A percentile compares a stretch with the other conserved stretches of the same genome.
Conservation (phyloP, 2,113 vertebrate species). For the Peromyscus polionotus region DNA sequence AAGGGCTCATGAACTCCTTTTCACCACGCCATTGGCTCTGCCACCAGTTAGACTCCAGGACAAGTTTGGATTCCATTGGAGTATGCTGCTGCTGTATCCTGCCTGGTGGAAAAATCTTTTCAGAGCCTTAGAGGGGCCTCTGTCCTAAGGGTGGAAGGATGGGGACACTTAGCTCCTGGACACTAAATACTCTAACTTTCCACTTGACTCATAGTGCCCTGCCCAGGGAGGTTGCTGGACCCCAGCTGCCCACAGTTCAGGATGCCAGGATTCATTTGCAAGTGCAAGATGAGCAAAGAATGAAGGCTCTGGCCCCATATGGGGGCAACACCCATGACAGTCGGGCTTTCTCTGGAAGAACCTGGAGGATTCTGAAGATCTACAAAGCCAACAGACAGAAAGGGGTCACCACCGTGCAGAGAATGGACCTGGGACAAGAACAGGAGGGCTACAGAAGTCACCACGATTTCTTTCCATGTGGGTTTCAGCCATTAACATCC, state of each 20-base stretch:
- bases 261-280: slow-evolving; percentile 57
- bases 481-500: not conserved
- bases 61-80: not conserved
- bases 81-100: rapidly evolving
- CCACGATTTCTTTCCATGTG: not conserved
- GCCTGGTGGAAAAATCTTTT: slow-evolving; percentile 35
- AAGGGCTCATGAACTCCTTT: not conserved
- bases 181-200: slow-evolving; percentile 63
- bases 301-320: not conserved
- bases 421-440: not conserved
- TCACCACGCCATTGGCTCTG: not conserved
- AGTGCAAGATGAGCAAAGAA: not conserved
- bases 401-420: not conserved
- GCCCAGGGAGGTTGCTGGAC: slow-evolving; percentile 37
- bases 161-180: slow-evolving; percentile 36
- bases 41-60: not conserved
- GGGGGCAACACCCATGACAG: not conserved
- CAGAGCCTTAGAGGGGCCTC: slow-evolving; percentile 24
- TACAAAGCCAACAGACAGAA: not conserved
- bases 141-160: not conserved
- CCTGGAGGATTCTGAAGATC: not conserved
- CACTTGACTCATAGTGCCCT: slow-evolving; percentile 70
- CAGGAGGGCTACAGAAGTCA: not conserved
- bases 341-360: not conserved
- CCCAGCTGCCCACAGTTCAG: not conserved